phyloP scores from a whole-genome alignment of 1,140 invertebrate species.

The Drosophila busckii region DNA sequence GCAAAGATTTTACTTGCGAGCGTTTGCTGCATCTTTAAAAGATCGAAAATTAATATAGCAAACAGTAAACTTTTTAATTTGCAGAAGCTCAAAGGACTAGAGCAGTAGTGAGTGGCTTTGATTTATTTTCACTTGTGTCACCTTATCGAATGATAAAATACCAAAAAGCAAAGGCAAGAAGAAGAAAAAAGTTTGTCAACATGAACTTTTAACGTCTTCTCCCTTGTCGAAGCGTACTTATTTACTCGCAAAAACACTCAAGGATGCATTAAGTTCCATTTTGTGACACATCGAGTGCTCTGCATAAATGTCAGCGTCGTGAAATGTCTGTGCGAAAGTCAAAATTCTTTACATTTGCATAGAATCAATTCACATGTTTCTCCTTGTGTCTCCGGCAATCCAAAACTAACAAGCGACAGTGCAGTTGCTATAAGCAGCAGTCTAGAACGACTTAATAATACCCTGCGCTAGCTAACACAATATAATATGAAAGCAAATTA shows the following conservation, averaged over 20 bases:
- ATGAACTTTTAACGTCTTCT: neutral
- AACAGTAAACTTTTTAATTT: too few species aligned
- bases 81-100: too few species aligned
- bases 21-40: too few species aligned
- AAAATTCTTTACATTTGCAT: constrained; percentile 34
- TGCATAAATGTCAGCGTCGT: constrained; percentile 21
- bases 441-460: too few species aligned
- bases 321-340: constrained; percentile 16
- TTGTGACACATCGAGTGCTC: constrained; percentile 19
- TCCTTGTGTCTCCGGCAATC: neutral
- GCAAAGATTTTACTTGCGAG: too few species aligned
- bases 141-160: constrained; percentile 3
- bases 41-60: too few species aligned
- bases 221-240: constrained; percentile 10
- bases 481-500: too few species aligned
- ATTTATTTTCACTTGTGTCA: constrained; percentile 6
- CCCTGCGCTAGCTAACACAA: too few species aligned
- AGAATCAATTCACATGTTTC: constrained; percentile 19
- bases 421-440: too few species aligned
- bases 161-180: neutral
- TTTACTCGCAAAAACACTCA: constrained; percentile 17
- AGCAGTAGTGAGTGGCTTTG: constrained; percentile 1
- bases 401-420: constrained; percentile 2
- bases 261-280: constrained; percentile 30
- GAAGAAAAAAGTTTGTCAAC: constrained; percentile 3